phyloP scores from a whole-genome alignment of 1,140 invertebrate species.

The Oryzaephilus surinamensis region DNA sequence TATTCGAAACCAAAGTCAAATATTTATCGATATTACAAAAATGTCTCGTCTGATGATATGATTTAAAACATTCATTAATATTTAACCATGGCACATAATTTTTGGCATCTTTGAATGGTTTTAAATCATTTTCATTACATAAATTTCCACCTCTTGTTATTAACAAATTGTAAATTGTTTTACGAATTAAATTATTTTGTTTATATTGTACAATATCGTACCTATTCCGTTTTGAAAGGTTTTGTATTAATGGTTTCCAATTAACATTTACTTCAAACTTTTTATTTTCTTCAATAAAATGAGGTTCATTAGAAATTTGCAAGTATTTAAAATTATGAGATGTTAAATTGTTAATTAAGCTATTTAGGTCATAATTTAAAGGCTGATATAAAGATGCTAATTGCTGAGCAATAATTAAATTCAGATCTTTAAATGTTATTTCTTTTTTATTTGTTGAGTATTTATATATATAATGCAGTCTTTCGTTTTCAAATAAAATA shows the following conservation, averaged over 20 bases:
- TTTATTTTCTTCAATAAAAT: slow-evolving; percentile 17
- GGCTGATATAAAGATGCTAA: slow-evolving; percentile 39
- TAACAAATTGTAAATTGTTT: slow-evolving; percentile 19
- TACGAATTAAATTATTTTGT: slow-evolving; percentile 7
- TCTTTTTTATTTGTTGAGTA: slow-evolving; percentile 29
- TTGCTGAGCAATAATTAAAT: slow-evolving; percentile 40
- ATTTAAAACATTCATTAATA: slow-evolving; percentile 29
- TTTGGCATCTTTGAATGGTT: slow-evolving; percentile 29
- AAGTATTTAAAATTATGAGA: slow-evolving; percentile 40
- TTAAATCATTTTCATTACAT: slow-evolving; percentile 19
- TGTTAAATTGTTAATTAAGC: slow-evolving; percentile 34
- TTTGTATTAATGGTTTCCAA: slow-evolving; percentile 18
- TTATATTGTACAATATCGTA: slow-evolving; percentile 11
- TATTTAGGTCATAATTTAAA: slow-evolving; percentile 23
- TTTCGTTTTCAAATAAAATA: slow-evolving; percentile 42
- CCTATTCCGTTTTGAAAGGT: slow-evolving; percentile 14
- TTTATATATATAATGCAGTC: slow-evolving; percentile 34
- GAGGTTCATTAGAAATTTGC: slow-evolving; percentile 37
- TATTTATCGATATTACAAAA: slow-evolving; percentile 39
- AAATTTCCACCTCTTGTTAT: no score
- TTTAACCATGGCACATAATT: slow-evolving; percentile 39
- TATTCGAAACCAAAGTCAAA: slow-evolving; percentile 38
- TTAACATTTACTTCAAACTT: slow-evolving; percentile 12
- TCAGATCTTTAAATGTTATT: slow-evolving; percentile 37
- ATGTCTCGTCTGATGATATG: slow-evolving; percentile 35